Percentiles rank a stretch among this genome's conserved stretches.
These are phyloP conservation scores for Pomacea maculata DNA, from an alignment of 1,140 invertebrate species.

Conservation along the genomic window DNA sequence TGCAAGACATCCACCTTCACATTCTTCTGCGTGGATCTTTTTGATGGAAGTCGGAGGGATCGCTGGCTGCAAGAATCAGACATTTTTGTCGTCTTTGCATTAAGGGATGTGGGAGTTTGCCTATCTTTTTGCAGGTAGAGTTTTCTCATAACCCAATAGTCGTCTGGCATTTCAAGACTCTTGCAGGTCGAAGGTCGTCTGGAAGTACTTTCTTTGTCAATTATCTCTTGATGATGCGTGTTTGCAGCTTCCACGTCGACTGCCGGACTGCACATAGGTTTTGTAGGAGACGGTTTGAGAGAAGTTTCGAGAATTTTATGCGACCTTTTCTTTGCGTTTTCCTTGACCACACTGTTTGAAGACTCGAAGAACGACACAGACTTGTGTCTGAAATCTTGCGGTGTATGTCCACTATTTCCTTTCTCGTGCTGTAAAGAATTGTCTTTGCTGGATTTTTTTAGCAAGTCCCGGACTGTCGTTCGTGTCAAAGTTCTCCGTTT, in stretches of 20 bases:
- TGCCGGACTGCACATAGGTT: not conserved
- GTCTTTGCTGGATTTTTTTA: too few relatives aligned
- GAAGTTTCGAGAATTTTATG: not conserved
- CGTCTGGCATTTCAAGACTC: constrained; percentile 3
- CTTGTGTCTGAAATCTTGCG: too few relatives aligned
- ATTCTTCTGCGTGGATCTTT: not conserved
- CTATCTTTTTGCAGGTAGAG: not conserved
- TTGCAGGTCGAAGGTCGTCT: not conserved
- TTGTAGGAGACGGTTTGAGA: not conserved
- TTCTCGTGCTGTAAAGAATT: too few relatives aligned
- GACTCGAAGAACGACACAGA: too few relatives aligned
- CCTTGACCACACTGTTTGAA: not conserved
- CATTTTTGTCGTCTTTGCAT: not conserved
- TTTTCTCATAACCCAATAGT: constrained; percentile 4
- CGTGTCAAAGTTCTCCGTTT: too few relatives aligned
- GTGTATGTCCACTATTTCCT: too few relatives aligned
- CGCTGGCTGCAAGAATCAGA: not conserved
- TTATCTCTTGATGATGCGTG: not conserved
- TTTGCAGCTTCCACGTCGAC: too few relatives aligned
- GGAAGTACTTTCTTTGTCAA: not conserved
- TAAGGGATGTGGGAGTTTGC: not conserved
- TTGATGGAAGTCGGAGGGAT: not conserved
- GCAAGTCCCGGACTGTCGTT: too few relatives aligned
- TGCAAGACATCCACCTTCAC: constrained; percentile 9
- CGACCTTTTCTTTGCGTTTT: not conserved